These are phyloP conservation scores for Rana temporaria DNA, from an alignment of 2,113 vertebrate genomes.

Conservation along the genomic window DNA sequence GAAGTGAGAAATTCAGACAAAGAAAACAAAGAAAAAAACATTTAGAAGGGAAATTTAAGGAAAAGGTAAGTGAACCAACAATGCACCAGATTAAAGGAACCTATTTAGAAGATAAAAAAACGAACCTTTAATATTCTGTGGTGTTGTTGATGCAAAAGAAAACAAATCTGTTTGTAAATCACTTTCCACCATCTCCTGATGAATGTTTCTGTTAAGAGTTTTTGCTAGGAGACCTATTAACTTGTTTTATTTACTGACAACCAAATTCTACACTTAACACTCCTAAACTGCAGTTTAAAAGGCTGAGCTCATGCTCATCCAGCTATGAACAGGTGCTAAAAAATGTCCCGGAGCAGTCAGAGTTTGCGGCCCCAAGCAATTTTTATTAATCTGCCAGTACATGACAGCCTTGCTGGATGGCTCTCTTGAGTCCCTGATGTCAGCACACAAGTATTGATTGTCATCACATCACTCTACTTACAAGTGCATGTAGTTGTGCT, in stretches of 20 bases:
- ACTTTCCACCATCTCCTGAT: slow-evolving; percentile 7
- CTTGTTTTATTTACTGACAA: slow-evolving; percentile 21
- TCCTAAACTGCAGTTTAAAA: slow-evolving; percentile 25
- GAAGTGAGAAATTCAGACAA: too few relatives aligned
- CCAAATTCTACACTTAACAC: slow-evolving; percentile 13
- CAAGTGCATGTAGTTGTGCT: slow-evolving; percentile 26
- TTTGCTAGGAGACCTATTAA: slow-evolving; percentile 12
- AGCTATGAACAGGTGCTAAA: slow-evolving; percentile 47
- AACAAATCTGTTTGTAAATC: slow-evolving; percentile 5
- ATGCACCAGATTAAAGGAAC: too few relatives aligned
- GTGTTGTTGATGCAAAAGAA: not conserved
- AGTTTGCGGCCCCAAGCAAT: slow-evolving; percentile 31
- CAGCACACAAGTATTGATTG: slow-evolving; percentile 48
- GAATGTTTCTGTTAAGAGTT: slow-evolving; percentile 13
- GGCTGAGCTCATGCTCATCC: slow-evolving; percentile 31
- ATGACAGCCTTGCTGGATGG: slow-evolving; percentile 42
- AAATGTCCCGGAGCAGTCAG: slow-evolving; percentile 10
- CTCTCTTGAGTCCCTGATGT: slow-evolving; percentile 49
- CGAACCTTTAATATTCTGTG: not conserved
- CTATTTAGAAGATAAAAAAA: too few relatives aligned
- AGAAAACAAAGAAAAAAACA: too few relatives aligned
- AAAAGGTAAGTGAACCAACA: too few relatives aligned
- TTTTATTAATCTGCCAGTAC: slow-evolving; percentile 48
- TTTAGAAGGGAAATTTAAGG: too few relatives aligned
- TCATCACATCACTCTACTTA: slow-evolving; percentile 42